These are phyloP conservation scores for Leptobrachium ailaonicum DNA, from an alignment of 2,113 vertebrate species.

Conservation along the genomic window DNA sequence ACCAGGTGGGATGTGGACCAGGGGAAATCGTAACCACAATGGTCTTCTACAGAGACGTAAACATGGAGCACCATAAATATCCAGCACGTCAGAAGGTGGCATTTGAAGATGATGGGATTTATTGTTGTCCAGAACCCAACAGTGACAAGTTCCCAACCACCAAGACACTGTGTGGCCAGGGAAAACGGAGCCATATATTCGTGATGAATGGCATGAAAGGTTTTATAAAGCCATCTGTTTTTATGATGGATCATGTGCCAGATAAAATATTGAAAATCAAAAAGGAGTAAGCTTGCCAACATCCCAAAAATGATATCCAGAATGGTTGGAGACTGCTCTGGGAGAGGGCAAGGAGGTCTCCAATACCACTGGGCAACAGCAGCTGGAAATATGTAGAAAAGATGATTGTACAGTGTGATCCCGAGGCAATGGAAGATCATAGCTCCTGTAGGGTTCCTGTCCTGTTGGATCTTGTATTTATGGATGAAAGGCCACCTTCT, in stretches of 20 bases:
- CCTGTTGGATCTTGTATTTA: constrained; percentile 66
- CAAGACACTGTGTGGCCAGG: constrained; percentile 68
- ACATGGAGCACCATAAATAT: constrained; percentile 73
- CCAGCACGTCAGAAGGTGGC: constrained; percentile 70
- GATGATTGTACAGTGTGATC: constrained; percentile 68
- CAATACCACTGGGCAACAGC: constrained; percentile 69
- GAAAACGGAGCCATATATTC: constrained; percentile 64
- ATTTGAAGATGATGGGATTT: constrained; percentile 61
- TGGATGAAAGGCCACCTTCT: constrained; percentile 60
- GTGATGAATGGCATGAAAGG: constrained; percentile 68
- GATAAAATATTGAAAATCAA: constrained; percentile 74
- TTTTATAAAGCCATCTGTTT: constrained; percentile 62
- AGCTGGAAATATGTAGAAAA: constrained; percentile 68
- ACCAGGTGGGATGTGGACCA: constrained; percentile 67
- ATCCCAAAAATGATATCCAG: constrained; percentile 63
- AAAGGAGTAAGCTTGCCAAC: constrained; percentile 65
- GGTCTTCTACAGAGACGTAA: constrained; percentile 75
- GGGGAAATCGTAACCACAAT: constrained; percentile 75
- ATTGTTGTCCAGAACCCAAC: constrained; percentile 66
- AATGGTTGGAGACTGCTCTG: constrained; percentile 60
- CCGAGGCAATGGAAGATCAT: constrained; percentile 64
- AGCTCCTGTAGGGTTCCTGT: constrained; percentile 55
- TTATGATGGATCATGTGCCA: constrained; percentile 62
- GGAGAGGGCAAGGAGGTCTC: constrained; percentile 67
- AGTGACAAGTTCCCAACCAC: constrained; percentile 65